Evolutionary conservation across 2,797 vertebrate species (phyloP).

Genomic region (Enteromius thamalakanensis): DNA sequence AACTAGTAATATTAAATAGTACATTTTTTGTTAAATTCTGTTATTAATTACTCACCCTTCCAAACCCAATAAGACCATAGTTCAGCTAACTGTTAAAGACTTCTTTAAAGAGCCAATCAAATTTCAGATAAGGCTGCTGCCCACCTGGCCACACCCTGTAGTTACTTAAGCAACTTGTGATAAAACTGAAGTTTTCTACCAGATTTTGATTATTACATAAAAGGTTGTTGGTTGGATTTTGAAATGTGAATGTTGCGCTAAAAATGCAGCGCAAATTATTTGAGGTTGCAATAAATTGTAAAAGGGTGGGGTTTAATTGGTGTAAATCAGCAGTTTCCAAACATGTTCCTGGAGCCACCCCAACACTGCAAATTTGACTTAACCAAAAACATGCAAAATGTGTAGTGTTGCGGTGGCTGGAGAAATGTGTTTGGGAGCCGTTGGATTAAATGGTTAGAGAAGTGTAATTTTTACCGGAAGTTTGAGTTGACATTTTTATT

Average conservation of each 20-base stretch:
- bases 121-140: too few relatives aligned
- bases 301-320: not conserved
- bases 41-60: not conserved
- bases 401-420: not conserved
- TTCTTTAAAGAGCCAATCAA: too few relatives aligned
- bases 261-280: not conserved
- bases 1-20: not conserved
- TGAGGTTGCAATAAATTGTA: not conserved
- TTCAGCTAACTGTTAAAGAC: not conserved
- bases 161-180: not conserved
- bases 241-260: not conserved
- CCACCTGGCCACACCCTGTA: not conserved
- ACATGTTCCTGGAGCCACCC: slow-evolving; percentile 8
- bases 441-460: not conserved
- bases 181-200: not conserved
- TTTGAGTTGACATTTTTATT: not conserved
- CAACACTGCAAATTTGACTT: not conserved
- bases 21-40: not conserved
- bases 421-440: not conserved
- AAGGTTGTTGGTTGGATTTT: not conserved
- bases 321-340: not conserved
- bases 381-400: not conserved
- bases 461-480: not conserved
- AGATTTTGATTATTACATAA: not conserved
- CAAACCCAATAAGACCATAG: not conserved